Base-by-base conservation (phyloP, 2,113 vertebrate species). In the Oophaga pumilio region DNA sequence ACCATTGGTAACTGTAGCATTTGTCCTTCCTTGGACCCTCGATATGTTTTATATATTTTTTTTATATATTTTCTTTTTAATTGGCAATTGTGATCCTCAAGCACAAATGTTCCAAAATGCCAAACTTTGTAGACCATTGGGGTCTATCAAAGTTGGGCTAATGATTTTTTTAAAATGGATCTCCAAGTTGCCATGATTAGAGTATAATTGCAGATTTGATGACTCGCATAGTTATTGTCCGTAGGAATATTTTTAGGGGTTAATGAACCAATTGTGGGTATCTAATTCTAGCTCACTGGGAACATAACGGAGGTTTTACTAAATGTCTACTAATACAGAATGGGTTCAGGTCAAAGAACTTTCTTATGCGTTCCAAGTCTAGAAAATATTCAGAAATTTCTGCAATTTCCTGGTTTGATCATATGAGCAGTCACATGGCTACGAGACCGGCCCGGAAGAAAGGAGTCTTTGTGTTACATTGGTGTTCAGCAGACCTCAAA, bases 401-500 rank as follows among this genome's bases (percentile, higher is more conserved):
- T 59, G 50, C 53, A 18, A 59, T 59, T 52, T 79, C 76, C 76
- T 79, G 12, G n/a, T 26, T 9, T 8, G 24, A 79, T 59, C 76
- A 79, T 79, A 53, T 79, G 76, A 56, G 24, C 24, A 9, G 53
- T 6, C 76, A 79, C 53, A 57, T 57, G 53, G 14, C 76, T 56
- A 9, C 26, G 52, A 26, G 28, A 0, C 8, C 13, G n/a, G 53
- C 50, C 57, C 18, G 76, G 43, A 59, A 59, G 33, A 79, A 79
- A 57, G 52, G 53, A 15, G 14, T 57, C 76, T 79, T 79, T 79
- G 76, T 79, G 2, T 79, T 79, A 56, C 53, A 14, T 56, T n/a
- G 26, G 79, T 62, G 17, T 62, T 59, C 2, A 64, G 59, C 57
- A 62, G 79, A 57, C 57, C 59, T 57, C n/a, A 79, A 79, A 57